A percentile compares a stretch with the other conserved stretches of the same genome.
These are phyloP conservation scores for Archips xylosteana DNA, from an alignment of 2,888 invertebrate genomes.

Conservation along the genomic window DNA sequence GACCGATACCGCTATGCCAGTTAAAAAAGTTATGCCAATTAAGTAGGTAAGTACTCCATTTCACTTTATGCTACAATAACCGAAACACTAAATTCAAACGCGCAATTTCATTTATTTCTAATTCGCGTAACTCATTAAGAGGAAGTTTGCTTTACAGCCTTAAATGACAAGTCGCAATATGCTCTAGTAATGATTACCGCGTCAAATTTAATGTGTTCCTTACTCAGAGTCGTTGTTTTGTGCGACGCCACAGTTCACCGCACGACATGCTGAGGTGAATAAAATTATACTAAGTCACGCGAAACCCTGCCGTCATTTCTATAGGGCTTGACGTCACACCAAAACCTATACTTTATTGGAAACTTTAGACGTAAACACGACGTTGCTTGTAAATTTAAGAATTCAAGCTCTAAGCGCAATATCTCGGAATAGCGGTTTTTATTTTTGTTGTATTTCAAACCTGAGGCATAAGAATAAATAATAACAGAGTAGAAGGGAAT, in stretches of 20 bases:
- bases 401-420: neutral
- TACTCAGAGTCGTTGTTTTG: conserved; percentile 48
- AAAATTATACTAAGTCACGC: conserved; percentile 56
- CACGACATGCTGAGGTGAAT: conserved; percentile 45
- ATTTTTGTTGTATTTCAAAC: neutral
- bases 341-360: conserved; percentile 35
- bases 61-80: neutral
- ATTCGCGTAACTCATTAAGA: neutral
- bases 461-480: too few species aligned
- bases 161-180: conserved; percentile 6
- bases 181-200: conserved; percentile 18
- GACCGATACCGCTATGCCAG: neutral
- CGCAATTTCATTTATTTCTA: neutral
- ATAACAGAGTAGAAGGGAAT: too few species aligned
- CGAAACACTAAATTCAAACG: neutral
- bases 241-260: conserved; percentile 44
- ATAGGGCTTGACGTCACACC: conserved; percentile 18
- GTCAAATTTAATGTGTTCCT: conserved; percentile 36
- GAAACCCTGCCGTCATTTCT: conserved; percentile 38
- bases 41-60: neutral
- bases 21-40: neutral
- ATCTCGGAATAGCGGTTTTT: too few species aligned
- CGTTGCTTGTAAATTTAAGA: neutral
- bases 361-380: conserved; percentile 9
- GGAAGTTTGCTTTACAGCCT: neutral